Conservation (phyloP, 2,797 vertebrate genomes). For the Momotus momota region DNA sequence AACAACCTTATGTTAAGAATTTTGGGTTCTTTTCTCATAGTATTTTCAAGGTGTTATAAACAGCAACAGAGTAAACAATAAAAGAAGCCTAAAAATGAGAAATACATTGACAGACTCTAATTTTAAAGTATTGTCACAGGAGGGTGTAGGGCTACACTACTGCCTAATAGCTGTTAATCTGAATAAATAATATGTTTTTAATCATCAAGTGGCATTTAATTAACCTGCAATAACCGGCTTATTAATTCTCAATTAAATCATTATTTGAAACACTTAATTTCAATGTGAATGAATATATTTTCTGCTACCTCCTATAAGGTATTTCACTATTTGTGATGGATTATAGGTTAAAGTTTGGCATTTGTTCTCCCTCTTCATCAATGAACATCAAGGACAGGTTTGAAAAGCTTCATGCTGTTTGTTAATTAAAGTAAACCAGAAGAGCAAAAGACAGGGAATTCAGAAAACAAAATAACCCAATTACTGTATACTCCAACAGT, state of each 20-base stretch:
- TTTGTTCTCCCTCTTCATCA: constrained; percentile 22
- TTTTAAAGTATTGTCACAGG: constrained; percentile 59
- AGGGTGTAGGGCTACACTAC: constrained; percentile 51
- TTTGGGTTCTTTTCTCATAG: not conserved
- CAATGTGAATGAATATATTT: constrained; percentile 59
- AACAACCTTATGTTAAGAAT: not conserved
- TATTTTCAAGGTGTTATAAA: constrained; percentile 6
- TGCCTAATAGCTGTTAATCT: constrained; percentile 73
- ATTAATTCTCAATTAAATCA: constrained; percentile 76
- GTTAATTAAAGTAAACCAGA: constrained; percentile 47
- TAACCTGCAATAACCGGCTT: constrained; percentile 74
- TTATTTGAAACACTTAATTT: constrained; percentile 73
- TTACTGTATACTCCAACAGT: not conserved
- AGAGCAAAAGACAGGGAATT: constrained; percentile 37
- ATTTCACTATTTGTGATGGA: constrained; percentile 42
- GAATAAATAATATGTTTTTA: constrained; percentile 80
- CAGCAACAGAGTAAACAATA: not conserved
- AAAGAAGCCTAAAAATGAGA: constrained; percentile 16
- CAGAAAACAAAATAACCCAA: constrained; percentile 46
- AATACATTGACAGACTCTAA: constrained; percentile 17
- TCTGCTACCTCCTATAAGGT: constrained; percentile 22
- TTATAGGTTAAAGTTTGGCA: constrained; percentile 32
- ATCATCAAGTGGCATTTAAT: constrained; percentile 76
- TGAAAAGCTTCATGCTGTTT: constrained; percentile 49
- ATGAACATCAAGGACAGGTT: constrained; percentile 16